Evolutionary conservation across 2,113 vertebrate genomes (phyloP).

Genomic region (Centropristis striata): DNA sequence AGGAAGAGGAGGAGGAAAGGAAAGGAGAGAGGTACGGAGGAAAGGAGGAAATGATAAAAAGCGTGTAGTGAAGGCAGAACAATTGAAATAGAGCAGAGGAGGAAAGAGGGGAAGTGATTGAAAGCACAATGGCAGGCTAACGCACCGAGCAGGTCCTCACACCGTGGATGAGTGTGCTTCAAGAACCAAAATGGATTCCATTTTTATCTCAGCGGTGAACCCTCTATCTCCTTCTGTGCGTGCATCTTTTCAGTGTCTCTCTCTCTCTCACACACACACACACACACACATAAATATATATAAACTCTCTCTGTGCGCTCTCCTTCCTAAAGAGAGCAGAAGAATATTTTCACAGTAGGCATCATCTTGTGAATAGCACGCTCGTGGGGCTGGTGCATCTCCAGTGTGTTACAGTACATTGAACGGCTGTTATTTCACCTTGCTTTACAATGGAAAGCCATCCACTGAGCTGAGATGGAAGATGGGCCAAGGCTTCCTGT

Average conservation of each 20-base stretch:
- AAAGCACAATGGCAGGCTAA: conserved; percentile 61
- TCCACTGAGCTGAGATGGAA: conserved; percentile 55
- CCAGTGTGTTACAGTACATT: conserved; percentile 63
- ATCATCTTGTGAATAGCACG: conserved; percentile 56
- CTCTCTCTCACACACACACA: conserved; percentile 4
- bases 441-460: conserved; percentile 61
- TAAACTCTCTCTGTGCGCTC: conserved; percentile 24
- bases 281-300: not conserved
- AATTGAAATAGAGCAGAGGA: conserved; percentile 55
- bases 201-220: conserved; percentile 80
- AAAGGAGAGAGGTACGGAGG: conserved; percentile 79
- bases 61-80: conserved; percentile 50
- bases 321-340: conserved; percentile 56
- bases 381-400: conserved; percentile 56
- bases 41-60: conserved; percentile 46
- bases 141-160: conserved; percentile 58
- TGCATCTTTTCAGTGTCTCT: conserved; percentile 54
- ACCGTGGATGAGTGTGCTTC: conserved; percentile 68
- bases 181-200: conserved; percentile 83
- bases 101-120: conserved; percentile 57
- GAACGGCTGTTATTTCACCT: conserved; percentile 67
- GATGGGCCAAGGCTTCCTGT: conserved; percentile 63
- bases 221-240: conserved; percentile 56
- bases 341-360: conserved; percentile 74
- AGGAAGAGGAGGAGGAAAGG: conserved; percentile 76